A percentile compares a stretch with the other conserved stretches of the same genome.
Evolutionary conservation across 1,140 invertebrate species (phyloP).

Genomic region (Hyles vespertilio): DNA sequence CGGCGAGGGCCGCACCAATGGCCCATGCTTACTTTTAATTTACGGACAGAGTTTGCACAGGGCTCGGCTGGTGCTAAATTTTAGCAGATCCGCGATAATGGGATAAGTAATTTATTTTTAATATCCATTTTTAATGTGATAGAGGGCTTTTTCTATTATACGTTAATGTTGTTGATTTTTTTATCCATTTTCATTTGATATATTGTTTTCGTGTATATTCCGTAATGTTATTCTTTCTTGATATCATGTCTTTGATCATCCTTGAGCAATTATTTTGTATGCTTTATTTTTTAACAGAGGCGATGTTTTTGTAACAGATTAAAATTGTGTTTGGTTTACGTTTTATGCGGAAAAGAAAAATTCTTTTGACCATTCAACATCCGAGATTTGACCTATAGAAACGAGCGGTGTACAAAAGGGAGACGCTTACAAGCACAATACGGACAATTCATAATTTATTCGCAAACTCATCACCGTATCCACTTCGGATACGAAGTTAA

Average conservation of each 20-base stretch:
- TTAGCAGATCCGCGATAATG: conserved; percentile 15
- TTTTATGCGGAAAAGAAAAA: too few relatives aligned
- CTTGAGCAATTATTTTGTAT: too few relatives aligned
- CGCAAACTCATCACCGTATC: conserved; percentile 46
- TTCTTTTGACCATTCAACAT: background rate
- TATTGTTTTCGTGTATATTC: too few relatives aligned
- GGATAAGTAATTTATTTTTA: conserved; percentile 11
- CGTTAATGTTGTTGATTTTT: too few relatives aligned
- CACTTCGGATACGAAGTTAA: conserved; percentile 44
- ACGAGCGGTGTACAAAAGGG: background rate
- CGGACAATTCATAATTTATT: conserved; percentile 47
- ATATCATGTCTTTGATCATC: too few relatives aligned
- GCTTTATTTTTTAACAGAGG: too few relatives aligned
- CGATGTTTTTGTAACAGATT: too few relatives aligned
- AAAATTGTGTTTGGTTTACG: too few relatives aligned
- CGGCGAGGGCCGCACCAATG: conserved; percentile 13
- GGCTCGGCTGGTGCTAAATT: conserved; percentile 25
- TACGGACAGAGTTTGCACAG: conserved; percentile 38
- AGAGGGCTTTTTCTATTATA: too few relatives aligned
- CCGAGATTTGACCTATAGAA: too few relatives aligned
- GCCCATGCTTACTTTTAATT: conserved; percentile 53
- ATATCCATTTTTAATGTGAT: conserved; percentile 12
- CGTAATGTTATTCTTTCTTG: too few relatives aligned
- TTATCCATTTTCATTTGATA: too few relatives aligned
- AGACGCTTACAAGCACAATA: conserved; percentile 16